Conservation (phyloP, 2,113 vertebrate species). For the Trachemys scripta region DNA sequence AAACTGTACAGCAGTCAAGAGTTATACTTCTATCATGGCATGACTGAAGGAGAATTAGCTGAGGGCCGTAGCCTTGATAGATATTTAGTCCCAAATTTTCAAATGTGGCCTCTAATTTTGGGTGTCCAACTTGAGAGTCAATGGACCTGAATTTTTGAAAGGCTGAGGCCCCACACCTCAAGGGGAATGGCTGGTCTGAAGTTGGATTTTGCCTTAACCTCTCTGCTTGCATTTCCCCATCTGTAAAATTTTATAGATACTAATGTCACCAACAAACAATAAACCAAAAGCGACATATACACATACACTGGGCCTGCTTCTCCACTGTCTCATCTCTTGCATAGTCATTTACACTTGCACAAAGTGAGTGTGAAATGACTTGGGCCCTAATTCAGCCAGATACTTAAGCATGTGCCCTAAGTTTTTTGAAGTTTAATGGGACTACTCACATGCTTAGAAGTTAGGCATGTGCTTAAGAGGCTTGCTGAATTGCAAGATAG, state of each 20-base stretch:
- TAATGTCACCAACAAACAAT: background rate
- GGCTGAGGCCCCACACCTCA: background rate
- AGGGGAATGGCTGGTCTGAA: background rate
- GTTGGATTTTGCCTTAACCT: background rate
- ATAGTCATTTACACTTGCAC: conserved; percentile 45
- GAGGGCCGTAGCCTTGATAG: background rate
- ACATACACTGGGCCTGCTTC: background rate
- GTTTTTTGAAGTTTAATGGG: too few relatives aligned
- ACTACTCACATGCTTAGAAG: conserved; percentile 26
- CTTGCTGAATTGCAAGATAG: background rate
- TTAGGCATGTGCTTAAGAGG: rapidly evolving
- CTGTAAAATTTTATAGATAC: background rate
- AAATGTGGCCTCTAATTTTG: background rate
- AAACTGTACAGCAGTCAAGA: background rate
- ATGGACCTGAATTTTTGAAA: background rate
- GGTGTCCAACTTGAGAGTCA: background rate
- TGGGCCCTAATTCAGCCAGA: conserved; percentile 33
- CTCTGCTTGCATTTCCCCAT: background rate
- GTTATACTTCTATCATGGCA: background rate
- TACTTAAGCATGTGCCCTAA: background rate
- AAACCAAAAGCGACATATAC: background rate
- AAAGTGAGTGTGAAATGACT: conserved; percentile 60
- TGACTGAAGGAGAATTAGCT: background rate
- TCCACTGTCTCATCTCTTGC: background rate
- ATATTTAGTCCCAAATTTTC: background rate